Evolutionary conservation across 2,113 vertebrate genomes (phyloP), one percentile per base, ranked within the genome.

Genomic region (Drymodes brunneopygia): DNA sequence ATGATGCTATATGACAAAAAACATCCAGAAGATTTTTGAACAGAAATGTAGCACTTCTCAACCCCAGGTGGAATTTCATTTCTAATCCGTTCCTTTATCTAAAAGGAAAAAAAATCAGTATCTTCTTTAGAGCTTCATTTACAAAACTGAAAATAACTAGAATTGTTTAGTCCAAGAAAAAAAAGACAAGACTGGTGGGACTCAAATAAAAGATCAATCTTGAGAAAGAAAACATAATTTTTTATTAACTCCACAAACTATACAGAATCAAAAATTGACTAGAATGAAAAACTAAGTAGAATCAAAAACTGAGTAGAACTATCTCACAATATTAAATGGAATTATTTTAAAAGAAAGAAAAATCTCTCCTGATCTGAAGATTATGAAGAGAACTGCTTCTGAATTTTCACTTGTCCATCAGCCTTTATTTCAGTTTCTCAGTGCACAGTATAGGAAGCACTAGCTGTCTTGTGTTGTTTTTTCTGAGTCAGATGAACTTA

Each of bases 71-170:
- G 81, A 81, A 87, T 69, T 81, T 24, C 73, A 73, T 94, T 96
- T 94, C 70, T 95, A 83, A 94, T 92, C 66, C 83, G 45, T 92
- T 91, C 53, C 86, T 87, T 91, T 65, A 69, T 82, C 73, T 95
- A 92, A 96, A 42, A 96, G 91, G 81, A 61, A 96, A 90, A 96
- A 48, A 94, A 94, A 72, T 90, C 89, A 94, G 64, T 91, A 92
- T 91, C 65, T 96, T 94, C 64, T 94, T 96, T 95, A 95, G 50
- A 91, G 64, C 60, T 94, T 93, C 81, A 90, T 93, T 97, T 95
- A 88, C 71, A 95, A 94, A 93, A 71, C 81, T 94, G 83, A 92
- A 95, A 96, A 88, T 87, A 97, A 95, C 91, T 91, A 80, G 60
- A 74, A 81, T 92, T 81, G 81, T 91, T 96, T 88, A 91, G 48